A percentile compares a stretch with the other conserved stretches of the same genome.
Conservation (phyloP, 2,797 vertebrate species). For the Hydrolagus colliei region DNA sequence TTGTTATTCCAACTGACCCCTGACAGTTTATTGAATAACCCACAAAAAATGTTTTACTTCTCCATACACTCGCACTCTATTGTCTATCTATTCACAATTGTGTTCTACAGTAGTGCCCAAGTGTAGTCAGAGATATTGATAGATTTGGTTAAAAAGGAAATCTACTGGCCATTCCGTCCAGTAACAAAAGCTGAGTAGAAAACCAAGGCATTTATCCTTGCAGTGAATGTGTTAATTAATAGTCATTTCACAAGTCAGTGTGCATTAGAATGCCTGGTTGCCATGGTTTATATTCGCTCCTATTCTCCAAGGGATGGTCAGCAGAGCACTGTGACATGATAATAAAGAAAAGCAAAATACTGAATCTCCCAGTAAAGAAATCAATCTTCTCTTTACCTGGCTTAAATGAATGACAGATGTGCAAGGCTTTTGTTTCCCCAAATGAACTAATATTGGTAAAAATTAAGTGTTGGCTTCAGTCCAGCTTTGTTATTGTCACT, state of each 20-base stretch:
- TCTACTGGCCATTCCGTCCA: neutral
- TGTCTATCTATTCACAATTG: too few relatives aligned
- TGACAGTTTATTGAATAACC: neutral
- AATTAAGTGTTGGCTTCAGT: too few relatives aligned
- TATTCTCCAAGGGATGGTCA: constrained; percentile 2
- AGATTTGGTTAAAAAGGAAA: neutral
- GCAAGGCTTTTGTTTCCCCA: too few relatives aligned
- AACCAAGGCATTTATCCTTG: neutral
- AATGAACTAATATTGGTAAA: too few relatives aligned
- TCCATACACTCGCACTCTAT: neutral
- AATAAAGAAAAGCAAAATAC: constrained; percentile 1
- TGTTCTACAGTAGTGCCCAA: neutral
- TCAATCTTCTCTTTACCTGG: neutral
- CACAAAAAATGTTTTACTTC: neutral
- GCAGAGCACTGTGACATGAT: neutral
- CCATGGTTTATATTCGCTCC: constrained; percentile 11
- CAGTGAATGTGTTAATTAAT: neutral
- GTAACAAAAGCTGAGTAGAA: neutral
- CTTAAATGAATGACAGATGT: too few relatives aligned
- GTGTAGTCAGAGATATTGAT: neutral
- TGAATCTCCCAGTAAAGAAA: neutral
- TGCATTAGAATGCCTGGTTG: constrained; percentile 5
- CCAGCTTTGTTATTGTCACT: too few relatives aligned
- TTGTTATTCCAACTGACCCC: too few relatives aligned
- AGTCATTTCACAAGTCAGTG: constrained; percentile 7